Evolutionary conservation across 2,888 invertebrate species (phyloP).

Genomic region (Dasysyrphus albostriatus): DNA sequence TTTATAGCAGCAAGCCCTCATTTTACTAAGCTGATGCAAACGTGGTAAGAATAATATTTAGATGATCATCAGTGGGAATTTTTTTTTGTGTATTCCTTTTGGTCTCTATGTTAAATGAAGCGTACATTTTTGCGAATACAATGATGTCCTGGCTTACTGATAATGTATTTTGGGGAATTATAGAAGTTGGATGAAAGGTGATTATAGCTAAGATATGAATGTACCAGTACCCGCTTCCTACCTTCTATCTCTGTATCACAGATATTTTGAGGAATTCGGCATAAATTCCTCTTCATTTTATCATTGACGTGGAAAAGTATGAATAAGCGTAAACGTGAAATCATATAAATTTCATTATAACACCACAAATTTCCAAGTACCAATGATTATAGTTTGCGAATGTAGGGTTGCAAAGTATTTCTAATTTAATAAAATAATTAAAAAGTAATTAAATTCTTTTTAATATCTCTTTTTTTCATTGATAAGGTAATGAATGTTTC

Average conservation of each 20-base stretch:
- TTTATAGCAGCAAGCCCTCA: constrained; percentile 31
- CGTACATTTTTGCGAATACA: constrained; percentile 54
- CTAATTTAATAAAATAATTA: too few relatives aligned
- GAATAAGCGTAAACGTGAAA: constrained; percentile 33
- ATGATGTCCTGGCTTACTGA: constrained; percentile 62
- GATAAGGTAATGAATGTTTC: too few relatives aligned
- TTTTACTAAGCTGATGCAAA: constrained; percentile 51
- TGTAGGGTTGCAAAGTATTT: constrained; percentile 16
- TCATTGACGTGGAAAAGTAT: constrained; percentile 54
- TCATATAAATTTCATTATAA: constrained; percentile 55
- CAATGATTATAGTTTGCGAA: background rate
- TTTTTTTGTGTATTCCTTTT: background rate
- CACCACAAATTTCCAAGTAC: constrained; percentile 4
- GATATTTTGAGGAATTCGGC: constrained; percentile 7
- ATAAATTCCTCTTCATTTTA: background rate
- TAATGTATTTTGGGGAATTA: constrained; percentile 59
- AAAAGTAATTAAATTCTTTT: too few relatives aligned
- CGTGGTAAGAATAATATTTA: constrained; percentile 66
- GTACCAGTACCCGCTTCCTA: background rate
- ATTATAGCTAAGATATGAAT: background rate
- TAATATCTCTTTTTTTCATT: too few relatives aligned
- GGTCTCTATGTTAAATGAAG: constrained; percentile 47
- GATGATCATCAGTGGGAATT: constrained; percentile 45
- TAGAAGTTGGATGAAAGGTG: background rate
- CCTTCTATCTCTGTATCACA: background rate